These are phyloP conservation scores for Sarcophaga rosellei DNA, from an alignment of 2,888 invertebrate genomes.

Conservation along the genomic window DNA sequence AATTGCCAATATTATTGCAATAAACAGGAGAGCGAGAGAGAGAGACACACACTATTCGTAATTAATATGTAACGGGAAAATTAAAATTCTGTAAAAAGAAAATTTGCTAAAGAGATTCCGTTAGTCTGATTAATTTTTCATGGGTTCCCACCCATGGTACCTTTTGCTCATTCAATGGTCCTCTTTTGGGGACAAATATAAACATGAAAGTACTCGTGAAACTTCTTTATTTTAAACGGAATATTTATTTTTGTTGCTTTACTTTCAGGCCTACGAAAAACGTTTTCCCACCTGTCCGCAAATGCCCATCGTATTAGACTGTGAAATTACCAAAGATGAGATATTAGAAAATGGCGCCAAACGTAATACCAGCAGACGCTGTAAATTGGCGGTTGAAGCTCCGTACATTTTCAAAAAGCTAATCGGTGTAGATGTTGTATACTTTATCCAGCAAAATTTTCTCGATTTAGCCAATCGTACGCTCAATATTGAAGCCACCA, in stretches of 20 bases:
- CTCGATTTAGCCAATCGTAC: slow-evolving; percentile 89
- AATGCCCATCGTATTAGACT: slow-evolving; percentile 96
- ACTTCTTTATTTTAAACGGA: not conserved
- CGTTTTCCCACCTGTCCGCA: slow-evolving; percentile 96
- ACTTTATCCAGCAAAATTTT: slow-evolving; percentile 94
- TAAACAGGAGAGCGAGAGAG: too few species aligned
- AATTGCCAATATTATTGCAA: too few species aligned
- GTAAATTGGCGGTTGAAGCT: slow-evolving; percentile 95
- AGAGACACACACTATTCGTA: too few species aligned
- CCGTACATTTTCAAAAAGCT: slow-evolving; percentile 97
- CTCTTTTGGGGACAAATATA: too few species aligned
- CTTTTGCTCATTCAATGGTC: too few species aligned
- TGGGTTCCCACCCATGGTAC: too few species aligned
- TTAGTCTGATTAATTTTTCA: too few species aligned
- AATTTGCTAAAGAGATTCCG: too few species aligned
- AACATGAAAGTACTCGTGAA: too few species aligned
- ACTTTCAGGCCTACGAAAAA: slow-evolving; percentile 92
- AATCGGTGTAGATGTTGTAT: slow-evolving; percentile 94
- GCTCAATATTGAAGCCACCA: slow-evolving; percentile 94
- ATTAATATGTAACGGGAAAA: too few species aligned
- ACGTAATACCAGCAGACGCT: slow-evolving; percentile 91
- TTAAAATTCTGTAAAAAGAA: too few species aligned
- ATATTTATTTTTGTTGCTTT: not conserved
- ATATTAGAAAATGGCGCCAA: slow-evolving; percentile 89
- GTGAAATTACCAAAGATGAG: slow-evolving; percentile 89